Evolutionary conservation across 2,888 invertebrate genomes (phyloP).

Genomic region (Ichneumon xanthorius): DNA sequence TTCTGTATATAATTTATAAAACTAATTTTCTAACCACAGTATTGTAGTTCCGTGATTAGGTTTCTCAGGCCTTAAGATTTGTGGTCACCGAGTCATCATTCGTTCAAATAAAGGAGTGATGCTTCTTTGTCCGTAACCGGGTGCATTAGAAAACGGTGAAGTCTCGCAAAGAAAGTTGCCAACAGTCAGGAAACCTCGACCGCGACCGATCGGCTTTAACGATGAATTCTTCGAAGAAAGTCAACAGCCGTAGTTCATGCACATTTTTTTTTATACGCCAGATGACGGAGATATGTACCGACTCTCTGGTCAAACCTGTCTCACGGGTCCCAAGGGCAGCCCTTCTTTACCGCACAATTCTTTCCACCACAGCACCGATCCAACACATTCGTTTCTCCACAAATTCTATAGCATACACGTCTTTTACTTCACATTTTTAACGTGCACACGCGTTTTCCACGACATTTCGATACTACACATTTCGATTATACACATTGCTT

Average conservation of each 20-base stretch:
- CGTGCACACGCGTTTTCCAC: too few species aligned
- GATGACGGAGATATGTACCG: slow-evolving; percentile 24
- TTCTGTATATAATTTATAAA: slow-evolving; percentile 7
- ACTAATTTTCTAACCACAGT: not conserved
- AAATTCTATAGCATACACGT: too few species aligned
- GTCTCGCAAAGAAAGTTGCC: slow-evolving; percentile 46
- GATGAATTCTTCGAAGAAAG: slow-evolving; percentile 46
- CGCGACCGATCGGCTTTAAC: slow-evolving; percentile 18
- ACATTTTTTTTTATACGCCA: slow-evolving; percentile 32
- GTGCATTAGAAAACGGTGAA: slow-evolving; percentile 21
- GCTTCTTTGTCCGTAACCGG: not conserved
- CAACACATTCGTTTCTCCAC: too few species aligned
- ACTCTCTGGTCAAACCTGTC: slow-evolving; percentile 52
- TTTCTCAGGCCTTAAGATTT: slow-evolving; percentile 30
- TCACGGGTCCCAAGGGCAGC: not conserved
- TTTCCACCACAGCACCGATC: too few species aligned
- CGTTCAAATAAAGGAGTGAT: slow-evolving; percentile 24
- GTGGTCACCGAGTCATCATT: slow-evolving; percentile 47
- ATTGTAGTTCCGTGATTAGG: slow-evolving; percentile 18
- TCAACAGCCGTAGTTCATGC: slow-evolving; percentile 8
- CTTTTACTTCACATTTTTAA: too few species aligned
- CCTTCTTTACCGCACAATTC: too few species aligned
- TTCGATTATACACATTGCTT: too few species aligned
- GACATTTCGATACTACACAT: too few species aligned
- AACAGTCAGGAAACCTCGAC: slow-evolving; percentile 19